Evolutionary conservation across 1,140 invertebrate genomes (phyloP), one percentile per base, ranked within the genome.

Genomic region (Maniola jurtina): DNA sequence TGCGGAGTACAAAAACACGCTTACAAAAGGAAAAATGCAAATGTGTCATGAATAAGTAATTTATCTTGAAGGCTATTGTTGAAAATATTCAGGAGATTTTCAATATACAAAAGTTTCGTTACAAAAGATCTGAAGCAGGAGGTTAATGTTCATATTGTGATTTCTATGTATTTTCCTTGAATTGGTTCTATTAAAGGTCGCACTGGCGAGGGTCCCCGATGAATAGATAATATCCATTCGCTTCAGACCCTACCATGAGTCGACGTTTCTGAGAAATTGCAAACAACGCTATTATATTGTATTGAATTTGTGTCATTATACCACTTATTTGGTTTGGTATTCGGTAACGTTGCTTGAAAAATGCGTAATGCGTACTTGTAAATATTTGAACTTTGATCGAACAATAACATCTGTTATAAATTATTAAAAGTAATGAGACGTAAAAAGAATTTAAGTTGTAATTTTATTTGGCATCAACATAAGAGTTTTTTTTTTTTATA

Each of bases 161-260:
- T 85, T 86, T 82, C 82, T 84, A 86, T 89, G 83, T 83, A 81
- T 88, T 88, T 87, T 86, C 78, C 71, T 75, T 81, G 79, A 83
- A 89, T 80, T 86, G 83, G 77, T 81, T 81, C 79, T 83, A 83
- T 89, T 84, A 84, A 83, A 73, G 76, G 73, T 71, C 77, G 72
- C 72, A 79, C 81, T 76, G 79, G 78, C 75, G 71, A 75, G 77
- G 76, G 77, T 71, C 75, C 69, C 73, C 84, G 80, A 83, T 89
- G 87, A 89, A 89, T 89, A 84, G 85, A 88, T 87, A 86, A 86
- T 81, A 81, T 84, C 76, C 76, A 82, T 81, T 78, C 75, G 77
- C 75, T 79, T 78, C 68, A 73, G 73, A 74, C 77, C 78, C 76
- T 80, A 75, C 73, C 81, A 79, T 84, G 84, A 86, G 76, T 82